These are phyloP conservation scores for Aphodius sticticus DNA, from an alignment of 2,888 invertebrate species.

Conservation along the genomic window DNA sequence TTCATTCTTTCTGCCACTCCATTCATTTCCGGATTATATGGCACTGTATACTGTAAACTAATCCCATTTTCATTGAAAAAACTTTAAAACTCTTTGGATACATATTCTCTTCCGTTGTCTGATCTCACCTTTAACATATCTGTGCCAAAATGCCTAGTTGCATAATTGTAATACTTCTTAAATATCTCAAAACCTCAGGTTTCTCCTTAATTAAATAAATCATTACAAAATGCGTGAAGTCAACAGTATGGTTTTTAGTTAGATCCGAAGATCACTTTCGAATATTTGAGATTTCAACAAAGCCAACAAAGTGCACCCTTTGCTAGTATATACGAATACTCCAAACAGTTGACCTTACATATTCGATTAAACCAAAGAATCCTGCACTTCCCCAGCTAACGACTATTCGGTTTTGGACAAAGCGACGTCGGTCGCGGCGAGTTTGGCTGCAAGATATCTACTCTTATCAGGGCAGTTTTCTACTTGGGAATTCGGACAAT, in stretches of 20 bases:
- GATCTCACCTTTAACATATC: conserved; percentile 32
- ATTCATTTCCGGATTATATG: no score
- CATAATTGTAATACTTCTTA: conserved; percentile 29
- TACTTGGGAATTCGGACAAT: conserved; percentile 22
- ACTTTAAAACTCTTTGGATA: conserved; percentile 32
- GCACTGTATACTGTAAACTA: conserved; percentile 32
- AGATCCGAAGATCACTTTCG: no score
- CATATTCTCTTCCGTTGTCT: conserved; percentile 40
- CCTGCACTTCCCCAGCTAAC: not conserved
- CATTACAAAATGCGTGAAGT: conserved; percentile 34
- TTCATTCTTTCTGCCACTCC: conserved; percentile 39
- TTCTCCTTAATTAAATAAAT: conserved; percentile 34
- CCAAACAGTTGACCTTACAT: not conserved
- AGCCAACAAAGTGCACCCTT: not conserved
- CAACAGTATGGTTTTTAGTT: no score
- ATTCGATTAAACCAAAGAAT: not conserved
- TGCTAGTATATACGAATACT: not conserved
- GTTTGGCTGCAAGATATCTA: conserved; percentile 14
- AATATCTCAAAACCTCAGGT: conserved; percentile 33
- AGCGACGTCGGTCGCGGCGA: conserved; percentile 4
- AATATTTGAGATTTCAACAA: not conserved
- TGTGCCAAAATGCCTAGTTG: conserved; percentile 26
- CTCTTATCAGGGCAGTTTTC: conserved; percentile 11
- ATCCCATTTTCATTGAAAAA: conserved; percentile 38
- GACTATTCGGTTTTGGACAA: not conserved